These are phyloP conservation scores for Gymnobelideus leadbeateri DNA, from an alignment of 2,113 vertebrate genomes.

Conservation along the genomic window DNA sequence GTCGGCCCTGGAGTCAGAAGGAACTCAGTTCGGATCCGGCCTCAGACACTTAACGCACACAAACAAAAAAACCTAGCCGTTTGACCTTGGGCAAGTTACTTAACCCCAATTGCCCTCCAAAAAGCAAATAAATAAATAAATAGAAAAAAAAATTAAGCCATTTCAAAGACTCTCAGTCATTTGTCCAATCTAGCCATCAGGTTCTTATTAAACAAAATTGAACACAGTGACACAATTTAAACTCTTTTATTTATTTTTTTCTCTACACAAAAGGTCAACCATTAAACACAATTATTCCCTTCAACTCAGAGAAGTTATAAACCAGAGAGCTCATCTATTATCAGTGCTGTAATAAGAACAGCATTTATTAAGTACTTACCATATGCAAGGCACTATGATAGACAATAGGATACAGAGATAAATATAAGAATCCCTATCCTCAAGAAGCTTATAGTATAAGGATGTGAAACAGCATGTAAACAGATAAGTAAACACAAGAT, in stretches of 20 bases:
- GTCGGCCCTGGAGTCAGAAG: too few species aligned
- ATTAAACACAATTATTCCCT: not conserved
- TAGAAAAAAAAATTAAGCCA: too few species aligned
- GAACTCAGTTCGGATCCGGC: too few species aligned
- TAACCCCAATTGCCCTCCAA: too few species aligned
- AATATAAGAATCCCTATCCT: not conserved
- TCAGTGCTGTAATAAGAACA: not conserved
- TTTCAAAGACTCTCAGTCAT: not conserved
- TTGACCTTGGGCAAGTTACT: too few species aligned
- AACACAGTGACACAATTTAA: not conserved
- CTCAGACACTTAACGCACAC: too few species aligned
- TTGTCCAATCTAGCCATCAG: not conserved
- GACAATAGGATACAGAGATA: not conserved
- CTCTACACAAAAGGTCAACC: not conserved
- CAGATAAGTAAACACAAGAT: not conserved
- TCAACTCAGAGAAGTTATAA: not conserved
- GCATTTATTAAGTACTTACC: not conserved
- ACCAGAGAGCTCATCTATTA: not conserved
- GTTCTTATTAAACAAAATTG: not conserved
- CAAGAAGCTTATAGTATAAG: not conserved
- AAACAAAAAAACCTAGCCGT: too few species aligned
- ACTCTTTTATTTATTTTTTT: not conserved
- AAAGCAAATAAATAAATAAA: too few species aligned
- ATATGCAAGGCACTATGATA: not conserved
- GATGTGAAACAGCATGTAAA: not conserved